Evolutionary conservation across 2,113 vertebrate species (phyloP).

Genomic region (Brachypteracias leptosomus): DNA sequence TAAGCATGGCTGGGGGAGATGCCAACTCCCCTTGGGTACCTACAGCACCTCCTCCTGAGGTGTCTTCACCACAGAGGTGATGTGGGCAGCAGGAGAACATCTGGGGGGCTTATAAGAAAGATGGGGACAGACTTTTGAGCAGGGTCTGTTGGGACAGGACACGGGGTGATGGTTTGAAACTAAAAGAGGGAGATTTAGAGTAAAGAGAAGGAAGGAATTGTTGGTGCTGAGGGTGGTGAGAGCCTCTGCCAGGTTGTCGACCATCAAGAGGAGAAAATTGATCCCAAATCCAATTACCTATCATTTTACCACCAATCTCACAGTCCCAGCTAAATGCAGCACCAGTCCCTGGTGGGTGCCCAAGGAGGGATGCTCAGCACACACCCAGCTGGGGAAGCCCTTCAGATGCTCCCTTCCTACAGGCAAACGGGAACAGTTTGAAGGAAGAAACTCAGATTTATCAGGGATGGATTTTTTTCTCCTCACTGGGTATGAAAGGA

Average conservation of each 20-base stretch:
- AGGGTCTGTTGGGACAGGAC: too few relatives aligned
- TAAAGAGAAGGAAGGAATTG: not conserved
- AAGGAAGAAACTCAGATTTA: not conserved
- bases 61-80: not conserved
- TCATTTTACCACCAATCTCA: not conserved
- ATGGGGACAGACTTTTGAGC: too few relatives aligned
- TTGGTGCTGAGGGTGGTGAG: not conserved
- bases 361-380: not conserved
- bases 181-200: not conserved
- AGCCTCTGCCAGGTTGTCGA: not conserved
- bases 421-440: not conserved
- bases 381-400: not conserved
- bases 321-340: not conserved
- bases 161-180: too few relatives aligned
- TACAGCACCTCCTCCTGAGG: not conserved
- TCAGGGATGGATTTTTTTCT: not conserved
- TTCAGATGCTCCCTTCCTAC: not conserved
- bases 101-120: too few relatives aligned
- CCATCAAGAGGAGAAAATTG: not conserved
- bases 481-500: not conserved
- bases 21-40: not conserved
- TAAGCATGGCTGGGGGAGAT: not conserved
- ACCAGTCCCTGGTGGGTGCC: fast-evolving
- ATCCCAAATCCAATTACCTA: not conserved
- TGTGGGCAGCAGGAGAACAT: not conserved